A percentile compares a stretch with the other conserved stretches of the same genome.
Evolutionary conservation across 2,888 invertebrate genomes (phyloP).

Genomic region (Hemithea aestivaria): DNA sequence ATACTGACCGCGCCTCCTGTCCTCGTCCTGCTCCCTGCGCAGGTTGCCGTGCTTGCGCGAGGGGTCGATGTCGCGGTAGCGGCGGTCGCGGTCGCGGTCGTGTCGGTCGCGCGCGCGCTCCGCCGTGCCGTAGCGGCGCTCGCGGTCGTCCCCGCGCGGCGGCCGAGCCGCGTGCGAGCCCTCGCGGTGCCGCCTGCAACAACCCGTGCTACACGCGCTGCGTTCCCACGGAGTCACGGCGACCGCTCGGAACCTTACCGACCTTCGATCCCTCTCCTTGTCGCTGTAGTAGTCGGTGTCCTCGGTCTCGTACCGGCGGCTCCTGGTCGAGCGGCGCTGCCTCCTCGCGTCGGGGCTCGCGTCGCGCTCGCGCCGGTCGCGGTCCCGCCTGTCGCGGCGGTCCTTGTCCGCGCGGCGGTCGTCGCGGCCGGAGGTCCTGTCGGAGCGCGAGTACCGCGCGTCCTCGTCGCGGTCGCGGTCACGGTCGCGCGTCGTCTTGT

Average conservation of each 20-base stretch:
- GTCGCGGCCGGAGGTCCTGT: slow-evolving; percentile 45
- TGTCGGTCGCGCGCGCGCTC: slow-evolving; percentile 61
- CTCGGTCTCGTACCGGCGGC: slow-evolving; percentile 81
- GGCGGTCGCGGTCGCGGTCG: slow-evolving; percentile 42
- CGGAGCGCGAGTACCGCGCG: slow-evolving; percentile 53
- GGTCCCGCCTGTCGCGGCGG: slow-evolving; percentile 43
- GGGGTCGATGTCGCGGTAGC: slow-evolving; percentile 65
- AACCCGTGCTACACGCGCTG: not conserved
- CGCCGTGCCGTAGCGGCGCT: slow-evolving; percentile 57
- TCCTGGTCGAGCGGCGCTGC: slow-evolving; percentile 55
- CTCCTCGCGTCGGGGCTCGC: slow-evolving; percentile 55
- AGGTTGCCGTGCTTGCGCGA: slow-evolving; percentile 51
- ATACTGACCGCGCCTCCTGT: slow-evolving; percentile 45
- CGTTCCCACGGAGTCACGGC: not conserved
- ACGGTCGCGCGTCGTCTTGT: slow-evolving; percentile 42
- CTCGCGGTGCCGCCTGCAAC: slow-evolving; percentile 67
- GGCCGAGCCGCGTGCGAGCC: slow-evolving; percentile 68
- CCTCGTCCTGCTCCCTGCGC: slow-evolving; percentile 48
- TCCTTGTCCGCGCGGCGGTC: slow-evolving; percentile 52
- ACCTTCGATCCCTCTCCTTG: slow-evolving; percentile 78
- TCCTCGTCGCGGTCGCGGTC: slow-evolving; percentile 49
- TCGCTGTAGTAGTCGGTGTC: slow-evolving; percentile 85
- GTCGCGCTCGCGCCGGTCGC: slow-evolving; percentile 42
- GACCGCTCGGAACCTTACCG: slow-evolving; percentile 4
- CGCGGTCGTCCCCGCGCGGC: slow-evolving; percentile 55